Evolutionary conservation across 2,888 invertebrate genomes (phyloP).

Genomic region (Troides helena): DNA sequence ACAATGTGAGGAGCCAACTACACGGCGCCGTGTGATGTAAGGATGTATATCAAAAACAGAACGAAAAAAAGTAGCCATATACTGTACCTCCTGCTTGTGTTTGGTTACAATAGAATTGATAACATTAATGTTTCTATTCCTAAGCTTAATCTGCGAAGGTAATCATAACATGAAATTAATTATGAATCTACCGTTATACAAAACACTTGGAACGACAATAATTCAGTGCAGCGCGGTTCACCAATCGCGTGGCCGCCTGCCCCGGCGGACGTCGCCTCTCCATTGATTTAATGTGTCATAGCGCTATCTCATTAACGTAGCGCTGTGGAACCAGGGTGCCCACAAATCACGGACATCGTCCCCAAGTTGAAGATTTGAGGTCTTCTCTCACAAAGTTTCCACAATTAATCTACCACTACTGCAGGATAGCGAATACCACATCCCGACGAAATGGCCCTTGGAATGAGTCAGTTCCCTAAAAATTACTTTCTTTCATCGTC

Average conservation of each 20-base stretch:
- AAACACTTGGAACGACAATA: constrained; percentile 28
- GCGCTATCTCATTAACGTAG: constrained; percentile 39
- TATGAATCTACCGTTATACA: constrained; percentile 10
- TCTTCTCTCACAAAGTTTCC: too few species aligned
- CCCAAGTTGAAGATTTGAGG: too few species aligned
- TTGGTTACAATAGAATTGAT: background rate
- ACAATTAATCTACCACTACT: too few species aligned
- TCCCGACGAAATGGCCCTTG: too few species aligned
- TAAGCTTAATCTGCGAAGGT: background rate
- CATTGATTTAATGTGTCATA: constrained; percentile 40
- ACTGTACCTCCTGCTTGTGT: too few species aligned
- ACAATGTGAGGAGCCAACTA: too few species aligned
- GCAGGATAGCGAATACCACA: too few species aligned
- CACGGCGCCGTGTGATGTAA: too few species aligned
- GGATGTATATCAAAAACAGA: too few species aligned
- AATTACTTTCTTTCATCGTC: too few species aligned
- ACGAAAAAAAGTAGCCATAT: too few species aligned
- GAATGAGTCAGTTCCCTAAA: too few species aligned
- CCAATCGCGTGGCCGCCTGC: constrained; percentile 22
- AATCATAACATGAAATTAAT: constrained; percentile 16
- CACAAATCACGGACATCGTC: background rate
- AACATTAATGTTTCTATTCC: background rate
- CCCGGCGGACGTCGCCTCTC: constrained; percentile 29
- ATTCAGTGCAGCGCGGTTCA: constrained; percentile 30
- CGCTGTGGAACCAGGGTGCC: constrained; percentile 31